phyloP scores from a whole-genome alignment of 2,888 invertebrate species.

The Leuctra nigra region DNA sequence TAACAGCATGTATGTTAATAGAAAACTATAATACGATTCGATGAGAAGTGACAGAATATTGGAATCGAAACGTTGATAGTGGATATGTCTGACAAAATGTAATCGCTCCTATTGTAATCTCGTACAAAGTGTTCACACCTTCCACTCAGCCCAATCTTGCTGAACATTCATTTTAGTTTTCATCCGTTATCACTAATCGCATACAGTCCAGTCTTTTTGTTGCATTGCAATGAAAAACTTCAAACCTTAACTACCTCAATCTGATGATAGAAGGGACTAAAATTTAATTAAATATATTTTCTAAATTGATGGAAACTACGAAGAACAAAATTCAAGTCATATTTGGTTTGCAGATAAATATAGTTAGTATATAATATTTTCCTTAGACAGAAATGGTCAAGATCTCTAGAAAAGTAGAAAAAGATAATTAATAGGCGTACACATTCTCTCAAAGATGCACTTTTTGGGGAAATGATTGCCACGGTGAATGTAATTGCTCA shows the following conservation, averaged over 20 bases:
- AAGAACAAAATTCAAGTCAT: background rate
- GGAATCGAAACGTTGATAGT: background rate
- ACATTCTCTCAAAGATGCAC: too few relatives aligned
- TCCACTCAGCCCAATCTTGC: too few relatives aligned
- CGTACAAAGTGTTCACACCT: background rate
- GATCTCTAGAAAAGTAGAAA: conserved; percentile 19
- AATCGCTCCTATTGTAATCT: background rate
- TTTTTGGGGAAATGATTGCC: too few relatives aligned
- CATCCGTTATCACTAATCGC: conserved; percentile 5
- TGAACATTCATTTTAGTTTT: too few relatives aligned
- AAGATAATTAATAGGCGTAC: too few relatives aligned
- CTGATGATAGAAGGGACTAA: background rate
- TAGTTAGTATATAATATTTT: background rate
- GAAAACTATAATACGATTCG: conserved; percentile 19
- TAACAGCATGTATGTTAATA: conserved; percentile 14
- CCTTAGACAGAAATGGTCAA: background rate
- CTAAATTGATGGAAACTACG: background rate
- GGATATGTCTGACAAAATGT: conserved; percentile 7
- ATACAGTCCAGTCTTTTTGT: conserved; percentile 5
- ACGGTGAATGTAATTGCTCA: too few relatives aligned
- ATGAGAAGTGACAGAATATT: too few relatives aligned
- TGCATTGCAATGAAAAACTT: conserved; percentile 8
- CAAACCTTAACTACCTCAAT: background rate
- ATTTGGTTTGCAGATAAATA: background rate
- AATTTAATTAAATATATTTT: background rate